Evolutionary conservation across 2,113 vertebrate species (phyloP).

Genomic region (Sinocyclocheilus grahami): DNA sequence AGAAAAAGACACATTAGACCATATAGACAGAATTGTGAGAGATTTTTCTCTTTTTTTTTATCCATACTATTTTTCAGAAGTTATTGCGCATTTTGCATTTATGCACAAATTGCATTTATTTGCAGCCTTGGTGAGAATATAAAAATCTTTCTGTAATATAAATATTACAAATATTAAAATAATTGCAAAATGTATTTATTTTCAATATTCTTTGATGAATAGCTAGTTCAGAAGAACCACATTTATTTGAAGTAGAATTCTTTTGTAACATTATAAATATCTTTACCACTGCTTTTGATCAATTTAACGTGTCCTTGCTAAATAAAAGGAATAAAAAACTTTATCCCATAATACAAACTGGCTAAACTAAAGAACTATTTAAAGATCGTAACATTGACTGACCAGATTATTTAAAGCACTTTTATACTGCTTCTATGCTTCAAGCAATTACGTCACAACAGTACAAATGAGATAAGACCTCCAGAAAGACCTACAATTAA

Average conservation of each 20-base stretch:
- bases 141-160: too few relatives aligned
- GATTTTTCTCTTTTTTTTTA: neutral
- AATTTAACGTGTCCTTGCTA: neutral
- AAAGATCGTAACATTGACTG: neutral
- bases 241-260: neutral
- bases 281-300: neutral
- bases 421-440: neutral
- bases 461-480: neutral
- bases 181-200: neutral
- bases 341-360: neutral
- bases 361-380: neutral
- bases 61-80: neutral
- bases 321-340: neutral
- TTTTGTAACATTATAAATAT: neutral
- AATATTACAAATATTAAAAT: too few relatives aligned
- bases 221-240: neutral
- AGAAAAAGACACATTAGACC: neutral
- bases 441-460: neutral
- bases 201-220: neutral
- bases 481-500: conserved; percentile 35
- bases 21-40: neutral
- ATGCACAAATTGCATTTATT: too few relatives aligned
- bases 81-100: too few relatives aligned
- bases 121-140: too few relatives aligned
- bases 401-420: neutral